Percentiles rank a stretch among this genome's conserved stretches.
Evolutionary conservation across 2,888 invertebrate species (phyloP).

Genomic region (Margaritifera margaritifera): DNA sequence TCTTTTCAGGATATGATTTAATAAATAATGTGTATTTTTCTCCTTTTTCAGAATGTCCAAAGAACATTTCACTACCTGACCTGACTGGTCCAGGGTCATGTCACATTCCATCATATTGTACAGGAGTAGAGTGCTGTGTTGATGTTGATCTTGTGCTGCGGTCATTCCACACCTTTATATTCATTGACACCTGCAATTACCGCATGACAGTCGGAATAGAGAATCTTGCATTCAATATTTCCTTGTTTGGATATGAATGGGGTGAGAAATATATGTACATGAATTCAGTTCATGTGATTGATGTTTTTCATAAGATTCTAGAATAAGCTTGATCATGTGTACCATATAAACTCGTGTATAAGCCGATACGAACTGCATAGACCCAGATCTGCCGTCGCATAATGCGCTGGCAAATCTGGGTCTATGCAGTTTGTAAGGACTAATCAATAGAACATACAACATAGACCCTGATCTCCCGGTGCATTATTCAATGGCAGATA

Average conservation of each 20-base stretch:
- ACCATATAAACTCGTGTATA: too few relatives aligned
- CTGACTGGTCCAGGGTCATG: conserved; percentile 22
- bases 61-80: conserved; percentile 7
- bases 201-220: conserved; percentile 14
- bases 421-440: too few relatives aligned
- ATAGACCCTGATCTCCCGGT: too few relatives aligned
- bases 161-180: conserved; percentile 18
- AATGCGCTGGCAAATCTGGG: too few relatives aligned
- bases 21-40: neutral
- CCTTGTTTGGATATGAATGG: conserved; percentile 14
- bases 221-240: conserved; percentile 7
- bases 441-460: too few relatives aligned
- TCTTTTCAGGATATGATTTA: too few relatives aligned
- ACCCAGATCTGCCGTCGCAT: too few relatives aligned
- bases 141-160: conserved; percentile 12
- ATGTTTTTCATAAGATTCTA: too few relatives aligned
- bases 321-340: too few relatives aligned
- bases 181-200: conserved; percentile 21
- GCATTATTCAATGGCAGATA: too few relatives aligned
- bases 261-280: conserved; percentile 5
- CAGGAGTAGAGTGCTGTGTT: conserved; percentile 34
- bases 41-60: conserved; percentile 11
- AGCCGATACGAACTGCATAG: too few relatives aligned
- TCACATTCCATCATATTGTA: conserved; percentile 25
- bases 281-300: too few relatives aligned